Conservation (phyloP, 2,113 vertebrate species). For the Isurus oxyrinchus region DNA sequence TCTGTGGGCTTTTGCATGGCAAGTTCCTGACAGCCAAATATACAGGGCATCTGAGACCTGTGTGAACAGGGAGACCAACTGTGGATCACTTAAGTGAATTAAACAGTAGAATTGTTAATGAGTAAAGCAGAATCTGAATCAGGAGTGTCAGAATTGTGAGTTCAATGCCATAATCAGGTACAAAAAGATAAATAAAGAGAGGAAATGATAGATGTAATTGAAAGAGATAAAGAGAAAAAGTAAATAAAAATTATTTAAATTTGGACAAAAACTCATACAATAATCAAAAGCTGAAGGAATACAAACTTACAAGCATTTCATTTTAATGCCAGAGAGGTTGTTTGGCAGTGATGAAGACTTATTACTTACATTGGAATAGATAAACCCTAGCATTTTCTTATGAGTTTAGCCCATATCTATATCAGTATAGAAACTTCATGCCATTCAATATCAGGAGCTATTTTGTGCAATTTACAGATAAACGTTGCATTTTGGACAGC, state of each 20-base stretch:
- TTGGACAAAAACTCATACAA: background rate
- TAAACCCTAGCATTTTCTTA: background rate
- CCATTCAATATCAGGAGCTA: background rate
- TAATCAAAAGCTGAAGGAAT: background rate
- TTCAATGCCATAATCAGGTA: background rate
- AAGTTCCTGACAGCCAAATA: background rate
- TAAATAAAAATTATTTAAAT: background rate
- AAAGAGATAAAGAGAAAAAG: background rate
- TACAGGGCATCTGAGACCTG: background rate
- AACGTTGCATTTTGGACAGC: background rate
- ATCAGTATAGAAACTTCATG: background rate
- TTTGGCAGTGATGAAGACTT: background rate
- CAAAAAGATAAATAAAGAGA: background rate
- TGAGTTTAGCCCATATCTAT: background rate
- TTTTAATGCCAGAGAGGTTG: background rate
- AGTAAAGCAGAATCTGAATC: background rate
- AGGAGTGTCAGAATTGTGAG: background rate
- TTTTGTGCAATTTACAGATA: background rate
- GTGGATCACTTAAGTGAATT: background rate
- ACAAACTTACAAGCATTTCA: background rate
- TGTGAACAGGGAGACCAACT: background rate
- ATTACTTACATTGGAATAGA: background rate
- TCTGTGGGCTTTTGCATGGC: background rate
- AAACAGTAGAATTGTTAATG: background rate
- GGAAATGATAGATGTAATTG: background rate